Evolutionary conservation across 2,113 vertebrate genomes (phyloP).

Genomic region (Geothlypis trichas): DNA sequence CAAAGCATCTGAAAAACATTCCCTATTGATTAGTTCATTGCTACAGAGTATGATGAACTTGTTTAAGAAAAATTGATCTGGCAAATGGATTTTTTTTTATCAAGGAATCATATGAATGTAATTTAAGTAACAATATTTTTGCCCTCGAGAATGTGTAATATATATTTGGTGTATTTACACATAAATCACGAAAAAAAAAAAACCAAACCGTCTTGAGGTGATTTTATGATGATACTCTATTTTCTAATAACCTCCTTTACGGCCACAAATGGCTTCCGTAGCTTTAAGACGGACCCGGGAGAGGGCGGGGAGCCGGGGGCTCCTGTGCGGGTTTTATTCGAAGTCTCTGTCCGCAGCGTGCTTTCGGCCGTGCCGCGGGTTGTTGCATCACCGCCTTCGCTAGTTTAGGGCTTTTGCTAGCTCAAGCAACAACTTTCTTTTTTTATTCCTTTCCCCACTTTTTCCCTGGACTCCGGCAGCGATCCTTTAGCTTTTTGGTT

Average conservation of each 20-base stretch:
- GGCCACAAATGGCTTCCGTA: not conserved
- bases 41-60: constrained; percentile 77
- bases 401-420: not conserved
- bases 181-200: not conserved
- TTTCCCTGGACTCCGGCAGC: not conserved
- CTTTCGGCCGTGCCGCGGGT: rapidly evolving
- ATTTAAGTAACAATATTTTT: constrained; percentile 70
- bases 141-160: not conserved
- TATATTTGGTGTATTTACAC: not conserved
- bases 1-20: constrained; percentile 75
- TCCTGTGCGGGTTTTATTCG: not conserved
- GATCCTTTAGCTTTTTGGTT: not conserved
- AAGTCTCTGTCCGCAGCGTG: no score
- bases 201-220: not conserved
- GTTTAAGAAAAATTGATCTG: constrained; percentile 80
- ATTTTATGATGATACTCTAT: not conserved
- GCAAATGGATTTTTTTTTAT: constrained; percentile 75
- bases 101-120: constrained; percentile 67
- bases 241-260: not conserved
- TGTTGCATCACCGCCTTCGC: no score
- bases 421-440: not conserved
- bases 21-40: constrained; percentile 73
- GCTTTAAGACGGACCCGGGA: not conserved
- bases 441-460: not conserved
- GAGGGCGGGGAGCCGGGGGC: not conserved